phyloP scores from a whole-genome alignment of 1,140 invertebrate species.

The Drosophila fuyamai region DNA sequence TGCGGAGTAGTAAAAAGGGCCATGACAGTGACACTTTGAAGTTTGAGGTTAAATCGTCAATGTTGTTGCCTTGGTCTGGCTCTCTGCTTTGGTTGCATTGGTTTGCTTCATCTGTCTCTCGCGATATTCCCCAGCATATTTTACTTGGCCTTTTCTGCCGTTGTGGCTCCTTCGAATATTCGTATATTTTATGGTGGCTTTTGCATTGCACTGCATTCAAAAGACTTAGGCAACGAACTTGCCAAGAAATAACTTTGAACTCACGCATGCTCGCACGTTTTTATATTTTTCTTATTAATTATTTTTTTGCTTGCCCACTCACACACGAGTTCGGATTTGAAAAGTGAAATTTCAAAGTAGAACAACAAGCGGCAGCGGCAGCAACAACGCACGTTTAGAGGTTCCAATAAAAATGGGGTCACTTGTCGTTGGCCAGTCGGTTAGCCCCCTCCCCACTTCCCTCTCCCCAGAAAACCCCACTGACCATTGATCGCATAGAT shows the following conservation, averaged over 20 bases:
- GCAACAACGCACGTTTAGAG: conserved; percentile 56
- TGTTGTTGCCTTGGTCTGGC: conserved; percentile 62
- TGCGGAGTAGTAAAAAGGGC: conserved; percentile 79
- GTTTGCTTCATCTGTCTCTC: conserved; percentile 44
- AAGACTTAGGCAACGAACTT: conserved; percentile 65
- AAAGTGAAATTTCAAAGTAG: conserved; percentile 82
- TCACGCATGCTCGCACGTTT: conserved; percentile 43
- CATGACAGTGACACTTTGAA: conserved; percentile 84
- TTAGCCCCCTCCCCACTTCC: conserved; percentile 4
- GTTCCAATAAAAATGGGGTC: conserved; percentile 78
- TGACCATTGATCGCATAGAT: conserved; percentile 64
- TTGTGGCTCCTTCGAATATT: background rate
- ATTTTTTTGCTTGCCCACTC: conserved; percentile 38
- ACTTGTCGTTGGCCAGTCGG: conserved; percentile 68
- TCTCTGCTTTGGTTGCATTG: conserved; percentile 25
- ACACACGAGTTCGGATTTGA: conserved; percentile 52
- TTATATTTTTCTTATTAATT: conserved; percentile 75
- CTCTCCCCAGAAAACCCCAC: background rate
- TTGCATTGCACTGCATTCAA: conserved; percentile 35
- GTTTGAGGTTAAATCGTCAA: conserved; percentile 83
- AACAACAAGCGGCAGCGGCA: conserved; percentile 58
- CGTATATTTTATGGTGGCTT: conserved; percentile 5
- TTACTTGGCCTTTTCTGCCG: conserved; percentile 17
- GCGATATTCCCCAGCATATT: conserved; percentile 54
- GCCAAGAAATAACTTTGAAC: conserved; percentile 33